phyloP scores from a whole-genome alignment of 2,888 invertebrate genomes.

The Drosophila robusta region DNA sequence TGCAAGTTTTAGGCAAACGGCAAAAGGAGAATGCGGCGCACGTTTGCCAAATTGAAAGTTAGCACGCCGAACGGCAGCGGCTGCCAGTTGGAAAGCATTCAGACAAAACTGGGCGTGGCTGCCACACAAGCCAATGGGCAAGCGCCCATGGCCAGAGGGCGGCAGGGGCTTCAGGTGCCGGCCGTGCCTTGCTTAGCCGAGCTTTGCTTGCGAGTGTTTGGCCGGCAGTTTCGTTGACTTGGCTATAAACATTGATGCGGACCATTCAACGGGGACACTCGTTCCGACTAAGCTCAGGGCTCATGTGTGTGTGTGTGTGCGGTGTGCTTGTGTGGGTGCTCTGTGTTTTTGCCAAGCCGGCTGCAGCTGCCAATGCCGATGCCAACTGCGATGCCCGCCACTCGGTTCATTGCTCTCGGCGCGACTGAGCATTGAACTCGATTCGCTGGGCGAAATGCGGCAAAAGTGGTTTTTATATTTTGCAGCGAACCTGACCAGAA shows the following conservation, averaged over 20 bases:
- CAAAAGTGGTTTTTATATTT: conserved; percentile 38
- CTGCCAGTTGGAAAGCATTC: conserved; percentile 41
- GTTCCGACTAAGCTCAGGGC: conserved; percentile 22
- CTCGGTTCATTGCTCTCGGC: conserved; percentile 57
- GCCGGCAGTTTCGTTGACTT: conserved; percentile 46
- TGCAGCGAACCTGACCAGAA: conserved; percentile 24
- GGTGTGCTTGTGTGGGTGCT: conserved; percentile 18
- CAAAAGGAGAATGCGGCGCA: conserved; percentile 51
- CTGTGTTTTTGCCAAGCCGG: conserved; percentile 11
- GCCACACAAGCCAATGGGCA: background rate
- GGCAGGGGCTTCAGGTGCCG: background rate
- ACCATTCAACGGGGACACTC: conserved; percentile 47
- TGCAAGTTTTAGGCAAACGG: conserved; percentile 25
- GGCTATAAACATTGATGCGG: conserved; percentile 61
- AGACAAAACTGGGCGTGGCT: conserved; percentile 41
- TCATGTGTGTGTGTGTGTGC: background rate
- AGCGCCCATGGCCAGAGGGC: background rate
- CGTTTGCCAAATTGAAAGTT: conserved; percentile 70
- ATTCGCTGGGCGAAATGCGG: conserved; percentile 50
- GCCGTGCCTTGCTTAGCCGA: conserved; percentile 18
- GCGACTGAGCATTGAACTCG: conserved; percentile 59
- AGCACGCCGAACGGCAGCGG: conserved; percentile 50
- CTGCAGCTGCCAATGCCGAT: conserved; percentile 10
- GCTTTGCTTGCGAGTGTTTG: conserved; percentile 34
- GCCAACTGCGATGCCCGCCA: conserved; percentile 35